These are phyloP conservation scores for Polyommatus iphigenia DNA, from an alignment of 2,888 invertebrate species.

Conservation along the genomic window DNA sequence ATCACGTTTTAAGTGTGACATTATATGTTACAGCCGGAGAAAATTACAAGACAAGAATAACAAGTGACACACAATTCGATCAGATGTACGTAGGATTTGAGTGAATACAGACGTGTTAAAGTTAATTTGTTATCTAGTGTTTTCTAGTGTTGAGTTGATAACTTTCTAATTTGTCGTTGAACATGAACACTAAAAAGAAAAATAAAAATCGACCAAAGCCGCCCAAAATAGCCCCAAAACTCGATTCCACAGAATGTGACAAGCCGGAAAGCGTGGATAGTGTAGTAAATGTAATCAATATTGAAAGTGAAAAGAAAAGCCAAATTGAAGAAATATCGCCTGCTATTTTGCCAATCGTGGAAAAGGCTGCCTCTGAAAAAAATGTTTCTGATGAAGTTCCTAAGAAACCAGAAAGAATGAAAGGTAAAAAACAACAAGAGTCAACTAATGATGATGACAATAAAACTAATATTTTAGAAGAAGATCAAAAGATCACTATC, in stretches of 20 bases:
- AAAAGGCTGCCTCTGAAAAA: conserved; percentile 15
- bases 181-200: conserved; percentile 71
- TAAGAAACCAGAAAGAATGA: conserved; percentile 72
- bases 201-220: conserved; percentile 60
- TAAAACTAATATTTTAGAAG: conserved; percentile 34
- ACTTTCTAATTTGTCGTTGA: conserved; percentile 32
- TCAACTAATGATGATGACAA: conserved; percentile 35
- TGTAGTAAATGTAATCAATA: conserved; percentile 30
- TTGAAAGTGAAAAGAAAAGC: conserved; percentile 35
- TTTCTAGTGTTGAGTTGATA: conserved; percentile 32
- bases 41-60: conserved; percentile 65
- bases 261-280: conserved; percentile 34
- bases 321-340: conserved; percentile 31
- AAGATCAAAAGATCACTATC: conserved; percentile 36
- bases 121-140: conserved; percentile 36
- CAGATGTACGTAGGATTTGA: conserved; percentile 68
- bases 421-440: conserved; percentile 67
- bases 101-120: conserved; percentile 55
- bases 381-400: conserved; percentile 49
- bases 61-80: conserved; percentile 61
- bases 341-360: not conserved
- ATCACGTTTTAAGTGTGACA: conserved; percentile 53
- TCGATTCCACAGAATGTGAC: conserved; percentile 40
- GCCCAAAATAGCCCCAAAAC: conserved; percentile 47
- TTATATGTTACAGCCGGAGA: conserved; percentile 61